phyloP scores from a whole-genome alignment of 2,888 invertebrate genomes.

The Cosmorhoe ocellata region DNA sequence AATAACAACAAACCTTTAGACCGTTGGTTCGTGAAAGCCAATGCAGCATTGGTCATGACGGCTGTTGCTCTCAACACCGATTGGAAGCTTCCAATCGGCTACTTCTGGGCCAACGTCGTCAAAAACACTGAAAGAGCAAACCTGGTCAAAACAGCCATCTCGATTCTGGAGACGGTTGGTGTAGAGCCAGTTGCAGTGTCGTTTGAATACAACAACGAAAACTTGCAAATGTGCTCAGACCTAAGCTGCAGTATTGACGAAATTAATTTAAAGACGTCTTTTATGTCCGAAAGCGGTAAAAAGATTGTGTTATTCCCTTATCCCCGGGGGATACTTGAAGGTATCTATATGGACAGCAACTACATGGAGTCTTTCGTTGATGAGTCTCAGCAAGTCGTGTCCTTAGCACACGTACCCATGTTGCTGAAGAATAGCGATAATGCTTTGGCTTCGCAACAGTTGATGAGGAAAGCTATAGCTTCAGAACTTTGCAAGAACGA shows the following conservation, averaged over 20 bases:
- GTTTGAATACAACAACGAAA: slow-evolving; percentile 10
- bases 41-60: slow-evolving; percentile 1
- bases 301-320: slow-evolving; percentile 9
- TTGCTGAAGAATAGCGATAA: background rate
- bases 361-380: background rate
- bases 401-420: background rate
- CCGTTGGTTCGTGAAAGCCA: background rate
- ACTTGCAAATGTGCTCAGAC: slow-evolving; percentile 6
- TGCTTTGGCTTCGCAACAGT: background rate
- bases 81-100: slow-evolving; percentile 13
- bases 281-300: slow-evolving; percentile 5
- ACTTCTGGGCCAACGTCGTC: slow-evolving; percentile 11
- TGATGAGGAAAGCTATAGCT: background rate
- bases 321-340: slow-evolving; percentile 3
- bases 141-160: slow-evolving; percentile 6
- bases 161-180: slow-evolving; percentile 5
- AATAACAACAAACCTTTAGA: background rate
- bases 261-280: slow-evolving; percentile 1
- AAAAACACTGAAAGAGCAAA: slow-evolving; percentile 7
- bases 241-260: background rate
- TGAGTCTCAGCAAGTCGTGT: background rate
- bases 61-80: slow-evolving; percentile 11
- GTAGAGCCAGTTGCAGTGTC: slow-evolving; percentile 5
- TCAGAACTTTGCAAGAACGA: slow-evolving; percentile 2
- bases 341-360: background rate